Evolutionary conservation across 1,140 invertebrate genomes (phyloP).

Genomic region (Drosophila nigromelanica): DNA sequence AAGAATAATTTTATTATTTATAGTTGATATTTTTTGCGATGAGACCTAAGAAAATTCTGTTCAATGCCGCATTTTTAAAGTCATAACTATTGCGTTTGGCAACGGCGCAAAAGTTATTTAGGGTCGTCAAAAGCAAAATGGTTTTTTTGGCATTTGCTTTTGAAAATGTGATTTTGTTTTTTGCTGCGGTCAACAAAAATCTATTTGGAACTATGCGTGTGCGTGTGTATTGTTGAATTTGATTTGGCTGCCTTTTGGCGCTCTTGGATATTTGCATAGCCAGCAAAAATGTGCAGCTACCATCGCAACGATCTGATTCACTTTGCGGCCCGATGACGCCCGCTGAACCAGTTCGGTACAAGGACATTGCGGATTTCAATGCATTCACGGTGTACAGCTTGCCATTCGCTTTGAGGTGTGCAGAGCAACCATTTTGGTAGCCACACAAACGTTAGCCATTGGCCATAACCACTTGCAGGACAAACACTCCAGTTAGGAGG

Average conservation of each 20-base stretch:
- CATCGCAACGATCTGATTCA: neutral
- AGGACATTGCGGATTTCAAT: constrained; percentile 8
- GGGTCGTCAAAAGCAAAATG: constrained; percentile 1
- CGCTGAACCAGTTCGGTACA: neutral
- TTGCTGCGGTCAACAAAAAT: constrained; percentile 29
- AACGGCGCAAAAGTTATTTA: constrained; percentile 1
- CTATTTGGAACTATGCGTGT: neutral
- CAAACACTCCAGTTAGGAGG: neutral
- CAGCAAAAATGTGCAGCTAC: constrained; percentile 14
- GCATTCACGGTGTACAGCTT: constrained; percentile 10
- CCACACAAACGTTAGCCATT: constrained; percentile 1
- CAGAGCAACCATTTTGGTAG: neutral
- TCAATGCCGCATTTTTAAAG: constrained; percentile 3
- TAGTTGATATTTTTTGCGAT: no score
- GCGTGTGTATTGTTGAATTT: constrained; percentile 6
- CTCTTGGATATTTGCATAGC: constrained; percentile 15
- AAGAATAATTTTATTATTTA: no score
- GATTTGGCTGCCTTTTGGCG: constrained; percentile 10
- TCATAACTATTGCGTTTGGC: neutral
- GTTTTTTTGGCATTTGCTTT: constrained; percentile 6
- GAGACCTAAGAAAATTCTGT: neutral
- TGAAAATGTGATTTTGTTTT: constrained; percentile 14
- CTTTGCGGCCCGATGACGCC: no score
- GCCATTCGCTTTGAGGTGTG: constrained; percentile 25
- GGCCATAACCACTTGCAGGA: neutral